phyloP scores from a whole-genome alignment of 1,140 invertebrate species.

The Meteorus sp. region DNA sequence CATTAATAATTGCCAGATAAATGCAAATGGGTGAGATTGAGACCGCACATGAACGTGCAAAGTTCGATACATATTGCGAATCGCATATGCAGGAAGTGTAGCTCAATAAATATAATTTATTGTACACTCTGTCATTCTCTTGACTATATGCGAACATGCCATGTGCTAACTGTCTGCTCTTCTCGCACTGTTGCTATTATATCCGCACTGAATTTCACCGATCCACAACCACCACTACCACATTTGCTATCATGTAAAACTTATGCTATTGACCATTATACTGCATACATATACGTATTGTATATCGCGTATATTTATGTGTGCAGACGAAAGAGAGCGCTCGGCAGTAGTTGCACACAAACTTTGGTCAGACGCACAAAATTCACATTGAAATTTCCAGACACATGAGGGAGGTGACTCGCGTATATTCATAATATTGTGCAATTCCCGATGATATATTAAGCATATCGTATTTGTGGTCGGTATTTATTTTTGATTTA shows the following conservation, averaged over 20 bases:
- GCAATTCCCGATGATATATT: background rate
- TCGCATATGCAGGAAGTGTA: conserved; percentile 14
- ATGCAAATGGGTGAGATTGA: background rate
- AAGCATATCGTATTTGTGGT: background rate
- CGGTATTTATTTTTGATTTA: conserved; percentile 8
- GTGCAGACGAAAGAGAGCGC: no score
- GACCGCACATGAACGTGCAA: background rate
- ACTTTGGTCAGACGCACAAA: background rate
- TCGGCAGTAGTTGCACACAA: background rate
- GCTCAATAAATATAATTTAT: conserved; percentile 33
- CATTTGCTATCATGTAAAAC: no score
- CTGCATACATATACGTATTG: no score
- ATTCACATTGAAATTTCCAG: background rate
- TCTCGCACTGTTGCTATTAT: conserved; percentile 26
- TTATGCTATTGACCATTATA: conserved; percentile 1
- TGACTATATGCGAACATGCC: background rate
- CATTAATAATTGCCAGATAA: background rate
- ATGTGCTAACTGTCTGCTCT: conserved; percentile 20
- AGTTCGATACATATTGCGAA: conserved; percentile 3
- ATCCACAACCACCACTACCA: background rate
- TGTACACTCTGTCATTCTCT: conserved; percentile 17
- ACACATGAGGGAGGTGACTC: background rate
- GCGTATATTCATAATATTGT: background rate
- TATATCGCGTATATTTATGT: no score
- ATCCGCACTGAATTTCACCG: conserved; percentile 20